Evolutionary conservation across 2,797 vertebrate genomes (phyloP), one percentile per base, ranked within the genome.

Genomic region (Pachyuromys duprasi): DNA sequence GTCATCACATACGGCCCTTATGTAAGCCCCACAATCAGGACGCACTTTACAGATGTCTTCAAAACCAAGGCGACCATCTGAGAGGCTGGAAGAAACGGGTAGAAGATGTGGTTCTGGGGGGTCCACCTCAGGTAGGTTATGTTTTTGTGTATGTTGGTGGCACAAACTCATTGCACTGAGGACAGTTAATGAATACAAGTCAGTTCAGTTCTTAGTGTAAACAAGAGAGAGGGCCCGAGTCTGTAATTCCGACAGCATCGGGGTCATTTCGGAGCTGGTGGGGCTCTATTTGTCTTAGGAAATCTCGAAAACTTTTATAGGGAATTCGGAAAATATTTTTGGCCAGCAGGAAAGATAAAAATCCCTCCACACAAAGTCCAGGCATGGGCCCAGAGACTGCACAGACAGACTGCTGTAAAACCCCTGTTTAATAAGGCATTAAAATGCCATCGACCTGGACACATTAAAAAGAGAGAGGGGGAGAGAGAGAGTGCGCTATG

Each of bases 381-480:
- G 98, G 97, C 98, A 97, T 55, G 97, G 97, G 98, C 98, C 97
- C 97, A 98, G 98, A 97, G 96, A 97, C 93, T 95, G 97, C 98
- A 97, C 98, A 98, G 98, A 98, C 98, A 96, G 98, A 98, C 97
- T 98, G 98, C 99, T 98, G 98, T 98, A 98, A 99, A 99, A 98
- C 96, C 97, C 90, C 98, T 97, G 72, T 98, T 98, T 98, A 98
- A 98, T 98, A 98, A 98, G 98, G 98, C 98, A 98, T 99, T 99
- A 98, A 99, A 99, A 99, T 99, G 98, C 98, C 98, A 98, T 98
- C 98, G 98, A 98, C 97, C 98, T 97, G 98, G 97, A 98, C 98
- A 98, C 98, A 97, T 97, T 96, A 63, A 92, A 93, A 98, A 98
- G 74, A 76, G 70, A 86, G 55, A 81, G 57, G 79, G n/a, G 31